These are phyloP conservation scores for Phania funesta DNA, from an alignment of 2,888 invertebrate genomes.

Conservation along the genomic window DNA sequence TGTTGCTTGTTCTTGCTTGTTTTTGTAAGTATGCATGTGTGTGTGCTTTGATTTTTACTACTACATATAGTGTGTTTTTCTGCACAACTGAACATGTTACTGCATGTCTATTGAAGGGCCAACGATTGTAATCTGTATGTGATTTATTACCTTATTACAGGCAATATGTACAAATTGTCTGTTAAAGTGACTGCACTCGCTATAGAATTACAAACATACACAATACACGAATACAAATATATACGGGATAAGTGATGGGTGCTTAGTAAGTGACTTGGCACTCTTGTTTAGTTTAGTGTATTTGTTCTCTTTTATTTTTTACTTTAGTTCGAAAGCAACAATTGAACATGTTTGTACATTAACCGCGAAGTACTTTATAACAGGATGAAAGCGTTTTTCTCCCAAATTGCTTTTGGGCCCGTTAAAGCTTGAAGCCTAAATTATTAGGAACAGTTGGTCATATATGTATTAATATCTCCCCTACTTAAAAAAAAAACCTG, in stretches of 20 bases:
- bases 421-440: neutral
- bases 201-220: neutral
- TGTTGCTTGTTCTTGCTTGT: conserved; percentile 2
- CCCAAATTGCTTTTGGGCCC: neutral
- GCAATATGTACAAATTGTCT: conserved; percentile 62
- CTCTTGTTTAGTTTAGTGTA: neutral
- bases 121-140: conserved; percentile 64
- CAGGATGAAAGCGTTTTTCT: neutral
- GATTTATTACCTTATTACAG: conserved; percentile 68
- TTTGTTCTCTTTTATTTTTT: neutral
- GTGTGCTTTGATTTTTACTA: conserved; percentile 25
- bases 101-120: conserved; percentile 35
- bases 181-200: conserved; percentile 49
- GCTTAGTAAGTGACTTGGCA: neutral
- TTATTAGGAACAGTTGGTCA: too few relatives aligned
- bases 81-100: neutral
- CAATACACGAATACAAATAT: neutral
- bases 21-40: neutral
- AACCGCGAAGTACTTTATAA: neutral
- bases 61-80: conserved; percentile 7
- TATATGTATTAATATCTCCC: too few relatives aligned
- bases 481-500: too few relatives aligned
- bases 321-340: neutral
- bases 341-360: neutral
- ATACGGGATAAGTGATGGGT: neutral